Conservation (phyloP, 1,140 invertebrate genomes). For the Sinella curviseta region DNA sequence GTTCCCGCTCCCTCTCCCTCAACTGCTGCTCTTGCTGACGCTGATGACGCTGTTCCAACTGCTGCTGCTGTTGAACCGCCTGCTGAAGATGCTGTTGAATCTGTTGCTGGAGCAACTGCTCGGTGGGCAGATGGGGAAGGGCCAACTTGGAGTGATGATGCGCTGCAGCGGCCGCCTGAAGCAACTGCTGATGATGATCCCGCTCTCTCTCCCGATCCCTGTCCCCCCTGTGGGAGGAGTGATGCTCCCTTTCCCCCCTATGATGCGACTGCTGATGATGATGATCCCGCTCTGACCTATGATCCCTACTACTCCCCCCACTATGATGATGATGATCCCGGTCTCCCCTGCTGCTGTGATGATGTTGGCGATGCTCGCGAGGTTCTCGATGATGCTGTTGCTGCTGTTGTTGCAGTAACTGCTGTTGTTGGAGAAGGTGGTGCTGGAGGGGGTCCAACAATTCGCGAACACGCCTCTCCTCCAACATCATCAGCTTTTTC, state of each 20-base stretch:
- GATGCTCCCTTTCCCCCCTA: neutral
- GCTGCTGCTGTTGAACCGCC: conserved; percentile 5
- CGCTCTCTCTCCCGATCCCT: neutral
- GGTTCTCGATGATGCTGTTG: neutral
- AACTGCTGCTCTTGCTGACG: neutral
- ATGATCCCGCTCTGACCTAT: neutral
- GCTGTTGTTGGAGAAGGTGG: neutral
- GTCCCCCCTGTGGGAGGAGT: neutral
- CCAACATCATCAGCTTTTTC: conserved; percentile 3
- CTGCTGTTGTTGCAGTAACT: neutral
- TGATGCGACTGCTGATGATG: neutral
- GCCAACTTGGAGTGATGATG: neutral
- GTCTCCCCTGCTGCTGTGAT: neutral
- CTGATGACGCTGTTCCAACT: neutral
- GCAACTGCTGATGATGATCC: neutral
- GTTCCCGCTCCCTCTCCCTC: neutral
- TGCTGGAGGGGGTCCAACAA: neutral
- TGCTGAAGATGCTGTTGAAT: neutral
- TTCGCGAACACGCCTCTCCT: neutral
- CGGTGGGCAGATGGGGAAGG: neutral
- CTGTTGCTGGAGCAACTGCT: neutral
- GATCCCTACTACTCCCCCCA: neutral
- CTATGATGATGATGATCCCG: neutral
- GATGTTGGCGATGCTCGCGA: neutral
- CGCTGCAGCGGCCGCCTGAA: neutral